phyloP scores from a whole-genome alignment of 2,113 vertebrate genomes.

The Glareola pratincola region DNA sequence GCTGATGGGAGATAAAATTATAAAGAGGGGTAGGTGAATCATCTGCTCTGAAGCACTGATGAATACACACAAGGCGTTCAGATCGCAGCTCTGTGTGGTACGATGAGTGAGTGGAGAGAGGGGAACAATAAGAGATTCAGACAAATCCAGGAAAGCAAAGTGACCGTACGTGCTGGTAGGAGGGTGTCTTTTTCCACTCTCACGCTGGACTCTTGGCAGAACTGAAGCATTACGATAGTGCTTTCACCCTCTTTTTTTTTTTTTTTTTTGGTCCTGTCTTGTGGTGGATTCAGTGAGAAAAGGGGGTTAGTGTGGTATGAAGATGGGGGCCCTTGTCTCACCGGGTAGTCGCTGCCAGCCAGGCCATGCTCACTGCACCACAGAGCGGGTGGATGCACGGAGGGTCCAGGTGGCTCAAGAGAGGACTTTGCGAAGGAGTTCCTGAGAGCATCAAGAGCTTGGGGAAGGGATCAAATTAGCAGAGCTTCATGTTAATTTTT shows the following conservation, averaged over 20 bases:
- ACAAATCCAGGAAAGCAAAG: not conserved
- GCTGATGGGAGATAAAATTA: constrained; percentile 44
- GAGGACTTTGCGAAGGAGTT: not conserved
- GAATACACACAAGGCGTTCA: not conserved
- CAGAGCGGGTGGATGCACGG: not conserved
- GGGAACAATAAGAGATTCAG: not conserved
- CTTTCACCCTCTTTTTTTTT: not conserved
- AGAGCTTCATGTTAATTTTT: not conserved
- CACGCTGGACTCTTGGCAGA: not conserved
- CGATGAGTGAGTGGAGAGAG: not conserved
- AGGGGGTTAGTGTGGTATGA: not conserved
- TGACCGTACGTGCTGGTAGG: not conserved
- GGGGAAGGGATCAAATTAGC: not conserved
- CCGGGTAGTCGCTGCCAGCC: not conserved
- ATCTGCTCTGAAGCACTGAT: constrained; percentile 21
- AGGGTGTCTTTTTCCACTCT: not conserved
- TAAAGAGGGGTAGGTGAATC: constrained; percentile 48
- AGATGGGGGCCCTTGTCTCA: not conserved
- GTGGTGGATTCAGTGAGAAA: not conserved
- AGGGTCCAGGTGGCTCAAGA: not conserved
- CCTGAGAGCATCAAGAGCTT: not conserved
- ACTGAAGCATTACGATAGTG: not conserved
- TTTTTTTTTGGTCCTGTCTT: not conserved
- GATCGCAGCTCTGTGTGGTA: not conserved
- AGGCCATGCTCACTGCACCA: not conserved